A percentile compares a stretch with the other conserved stretches of the same genome.
phyloP scores from a whole-genome alignment of 2,888 invertebrate species.

The Eueremaeus valkanovi region DNA sequence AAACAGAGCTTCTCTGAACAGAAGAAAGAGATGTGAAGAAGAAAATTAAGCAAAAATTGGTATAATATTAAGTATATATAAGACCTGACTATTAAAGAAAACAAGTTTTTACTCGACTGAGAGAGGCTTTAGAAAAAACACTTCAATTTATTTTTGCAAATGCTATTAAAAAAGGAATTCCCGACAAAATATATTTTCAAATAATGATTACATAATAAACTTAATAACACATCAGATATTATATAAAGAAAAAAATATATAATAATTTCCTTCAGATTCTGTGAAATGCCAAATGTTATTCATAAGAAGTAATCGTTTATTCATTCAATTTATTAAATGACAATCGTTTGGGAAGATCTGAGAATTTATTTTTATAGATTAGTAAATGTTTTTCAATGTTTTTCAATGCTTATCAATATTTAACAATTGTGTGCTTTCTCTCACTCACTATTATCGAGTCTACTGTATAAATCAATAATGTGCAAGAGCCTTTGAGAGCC shows the following conservation, averaged over 20 bases:
- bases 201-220: constrained; percentile 30
- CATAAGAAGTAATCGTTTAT: background rate
- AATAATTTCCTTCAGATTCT: background rate
- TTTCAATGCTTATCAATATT: no score
- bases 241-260: constrained; percentile 8
- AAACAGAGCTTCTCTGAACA: background rate
- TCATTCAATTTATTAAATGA: background rate
- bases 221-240: constrained; percentile 13
- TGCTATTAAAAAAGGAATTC: constrained; percentile 21
- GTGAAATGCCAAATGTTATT: background rate
- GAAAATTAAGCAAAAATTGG: background rate
- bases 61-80: background rate
- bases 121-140: background rate
- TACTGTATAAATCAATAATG: no score
- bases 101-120: background rate
- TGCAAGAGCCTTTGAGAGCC: no score
- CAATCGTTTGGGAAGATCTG: no score
- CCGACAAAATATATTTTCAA: constrained; percentile 24
- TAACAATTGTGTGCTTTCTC: no score
- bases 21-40: background rate
- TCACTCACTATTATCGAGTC: no score
- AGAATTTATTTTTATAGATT: no score
- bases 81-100: constrained; percentile 11
- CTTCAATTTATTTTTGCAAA: constrained; percentile 4
- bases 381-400: no score